Percentiles rank a stretch among this genome's conserved stretches.
Conservation (phyloP, 2,888 invertebrate genomes). For the Pristionchus entomophagus region DNA sequence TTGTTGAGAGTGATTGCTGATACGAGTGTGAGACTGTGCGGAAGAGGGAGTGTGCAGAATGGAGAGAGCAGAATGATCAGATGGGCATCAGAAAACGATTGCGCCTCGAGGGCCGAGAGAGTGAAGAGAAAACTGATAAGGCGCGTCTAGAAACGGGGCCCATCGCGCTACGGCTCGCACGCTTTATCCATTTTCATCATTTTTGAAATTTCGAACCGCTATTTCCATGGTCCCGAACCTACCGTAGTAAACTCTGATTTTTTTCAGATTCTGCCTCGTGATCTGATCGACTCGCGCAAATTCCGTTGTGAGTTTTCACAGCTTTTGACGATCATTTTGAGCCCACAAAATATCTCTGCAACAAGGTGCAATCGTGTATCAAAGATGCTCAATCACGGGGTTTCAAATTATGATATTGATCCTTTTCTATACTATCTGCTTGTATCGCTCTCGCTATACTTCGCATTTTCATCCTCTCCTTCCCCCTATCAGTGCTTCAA, state of each 20-base stretch:
- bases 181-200: constrained; percentile 1
- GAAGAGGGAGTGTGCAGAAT: background rate
- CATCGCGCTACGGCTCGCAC: background rate
- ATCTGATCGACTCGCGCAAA: background rate
- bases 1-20: background rate
- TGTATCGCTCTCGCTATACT: background rate
- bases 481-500: background rate
- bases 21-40: background rate
- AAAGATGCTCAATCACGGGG: too few relatives aligned
- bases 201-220: background rate
- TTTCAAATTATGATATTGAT: too few relatives aligned
- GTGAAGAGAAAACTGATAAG: background rate
- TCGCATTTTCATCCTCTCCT: constrained; percentile 30
- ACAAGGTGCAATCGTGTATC: too few relatives aligned
- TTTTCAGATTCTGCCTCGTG: background rate
- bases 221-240: background rate
- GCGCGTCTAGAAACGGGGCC: background rate
- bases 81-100: background rate
- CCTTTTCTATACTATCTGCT: background rate
- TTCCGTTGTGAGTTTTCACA: background rate
- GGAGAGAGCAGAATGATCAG: too few relatives aligned
- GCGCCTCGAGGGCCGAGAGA: background rate
- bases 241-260: background rate
- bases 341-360: too few relatives aligned
- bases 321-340: too few relatives aligned